phyloP scores from a whole-genome alignment of 2,113 vertebrate genomes.

The Apodemus speciosus region DNA sequence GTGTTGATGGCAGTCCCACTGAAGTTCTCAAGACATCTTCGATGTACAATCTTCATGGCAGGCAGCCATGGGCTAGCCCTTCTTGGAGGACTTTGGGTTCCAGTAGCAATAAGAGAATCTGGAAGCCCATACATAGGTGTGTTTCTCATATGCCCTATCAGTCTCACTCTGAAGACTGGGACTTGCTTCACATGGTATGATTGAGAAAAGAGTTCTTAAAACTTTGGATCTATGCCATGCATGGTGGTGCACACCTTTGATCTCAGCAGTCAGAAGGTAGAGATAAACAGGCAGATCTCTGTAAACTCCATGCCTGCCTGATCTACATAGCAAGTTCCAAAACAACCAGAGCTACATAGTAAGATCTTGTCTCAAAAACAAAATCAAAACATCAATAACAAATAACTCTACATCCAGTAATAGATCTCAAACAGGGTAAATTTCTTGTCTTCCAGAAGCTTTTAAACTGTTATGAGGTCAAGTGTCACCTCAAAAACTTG shows the following conservation, averaged over 20 bases:
- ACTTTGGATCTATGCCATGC: not conserved
- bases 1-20: not conserved
- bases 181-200: not conserved
- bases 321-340: not conserved
- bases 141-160: not conserved
- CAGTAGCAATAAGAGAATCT: not conserved
- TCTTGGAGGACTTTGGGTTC: fast-evolving
- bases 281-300: not conserved
- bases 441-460: not conserved
- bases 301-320: not conserved
- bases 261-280: not conserved
- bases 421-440: not conserved
- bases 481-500: not conserved
- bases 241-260: not conserved
- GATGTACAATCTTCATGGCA: not conserved
- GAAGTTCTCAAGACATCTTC: not conserved
- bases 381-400: not conserved
- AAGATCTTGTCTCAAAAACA: not conserved
- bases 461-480: not conserved
- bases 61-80: not conserved
- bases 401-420: not conserved
- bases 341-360: not conserved
- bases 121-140: too few relatives aligned
- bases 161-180: not conserved
- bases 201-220: conserved; percentile 22